Conservation (phyloP, 2,113 vertebrate species). For the Sphyrna mokarran region DNA sequence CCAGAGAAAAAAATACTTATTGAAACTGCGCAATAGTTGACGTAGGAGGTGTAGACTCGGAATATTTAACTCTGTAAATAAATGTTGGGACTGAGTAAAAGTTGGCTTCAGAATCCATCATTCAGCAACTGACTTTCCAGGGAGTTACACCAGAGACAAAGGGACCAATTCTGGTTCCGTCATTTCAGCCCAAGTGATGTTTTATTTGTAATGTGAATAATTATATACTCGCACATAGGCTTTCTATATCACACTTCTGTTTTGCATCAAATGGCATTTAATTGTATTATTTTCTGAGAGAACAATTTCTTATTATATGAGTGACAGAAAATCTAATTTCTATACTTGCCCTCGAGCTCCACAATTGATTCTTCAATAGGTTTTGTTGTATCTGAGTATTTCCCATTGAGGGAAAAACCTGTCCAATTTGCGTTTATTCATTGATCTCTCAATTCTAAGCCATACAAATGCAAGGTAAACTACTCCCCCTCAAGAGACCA, state of each 20-base stretch:
- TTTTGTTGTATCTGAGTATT: constrained; percentile 2
- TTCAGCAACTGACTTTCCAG: neutral
- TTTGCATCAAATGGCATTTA: neutral
- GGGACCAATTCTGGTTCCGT: neutral
- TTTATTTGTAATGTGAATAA: neutral
- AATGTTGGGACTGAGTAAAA: neutral
- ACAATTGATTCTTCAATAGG: constrained; percentile 27
- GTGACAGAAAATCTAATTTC: neutral
- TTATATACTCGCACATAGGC: neutral
- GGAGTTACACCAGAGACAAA: neutral
- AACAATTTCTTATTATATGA: neutral
- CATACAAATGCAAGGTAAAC: neutral
- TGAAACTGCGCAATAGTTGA: neutral
- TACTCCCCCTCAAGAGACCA: constrained; percentile 10
- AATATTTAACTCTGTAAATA: neutral
- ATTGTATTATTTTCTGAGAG: neutral
- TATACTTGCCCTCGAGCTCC: neutral
- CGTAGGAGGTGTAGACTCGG: neutral
- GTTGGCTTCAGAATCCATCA: neutral
- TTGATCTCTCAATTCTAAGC: neutral
- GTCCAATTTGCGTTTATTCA: neutral
- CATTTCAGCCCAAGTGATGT: neutral
- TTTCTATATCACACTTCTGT: neutral
- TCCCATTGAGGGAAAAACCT: neutral
- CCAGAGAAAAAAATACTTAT: neutral